Evolutionary conservation across 2,797 vertebrate species (phyloP).

Genomic region (Tamandua tetradactyla): DNA sequence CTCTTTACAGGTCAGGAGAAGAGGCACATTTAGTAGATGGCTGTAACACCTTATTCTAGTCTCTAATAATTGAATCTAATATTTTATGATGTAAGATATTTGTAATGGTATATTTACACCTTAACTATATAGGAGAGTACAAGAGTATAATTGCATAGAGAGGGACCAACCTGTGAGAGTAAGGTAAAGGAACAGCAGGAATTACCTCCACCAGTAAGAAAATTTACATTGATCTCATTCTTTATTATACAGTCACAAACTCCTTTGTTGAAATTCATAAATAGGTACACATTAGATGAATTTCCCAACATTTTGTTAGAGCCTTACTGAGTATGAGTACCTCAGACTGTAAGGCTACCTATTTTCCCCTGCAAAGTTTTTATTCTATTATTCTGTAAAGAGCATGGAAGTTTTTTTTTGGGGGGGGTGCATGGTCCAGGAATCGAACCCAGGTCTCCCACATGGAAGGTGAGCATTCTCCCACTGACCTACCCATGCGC

Average conservation of each 20-base stretch:
- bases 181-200: not conserved
- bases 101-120: not conserved
- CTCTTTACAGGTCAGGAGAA: not conserved
- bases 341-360: not conserved
- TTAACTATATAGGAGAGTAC: not conserved
- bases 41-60: not conserved
- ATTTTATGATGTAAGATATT: conserved; percentile 32
- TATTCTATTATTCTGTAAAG: conserved; percentile 1
- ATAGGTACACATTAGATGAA: not conserved
- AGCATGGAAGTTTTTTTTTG: too few species aligned
- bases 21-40: not conserved
- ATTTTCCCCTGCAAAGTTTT: not conserved
- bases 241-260: not conserved
- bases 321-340: not conserved
- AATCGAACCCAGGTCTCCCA: too few species aligned
- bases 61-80: not conserved
- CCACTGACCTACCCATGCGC: too few species aligned
- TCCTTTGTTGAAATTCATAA: not conserved
- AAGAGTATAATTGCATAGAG: not conserved
- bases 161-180: not conserved
- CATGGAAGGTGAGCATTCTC: too few species aligned
- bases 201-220: not conserved
- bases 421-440: too few species aligned
- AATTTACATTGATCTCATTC: not conserved
- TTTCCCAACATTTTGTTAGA: not conserved